Evolutionary conservation across 2,888 invertebrate genomes (phyloP).

Genomic region (Chirona hameri): DNA sequence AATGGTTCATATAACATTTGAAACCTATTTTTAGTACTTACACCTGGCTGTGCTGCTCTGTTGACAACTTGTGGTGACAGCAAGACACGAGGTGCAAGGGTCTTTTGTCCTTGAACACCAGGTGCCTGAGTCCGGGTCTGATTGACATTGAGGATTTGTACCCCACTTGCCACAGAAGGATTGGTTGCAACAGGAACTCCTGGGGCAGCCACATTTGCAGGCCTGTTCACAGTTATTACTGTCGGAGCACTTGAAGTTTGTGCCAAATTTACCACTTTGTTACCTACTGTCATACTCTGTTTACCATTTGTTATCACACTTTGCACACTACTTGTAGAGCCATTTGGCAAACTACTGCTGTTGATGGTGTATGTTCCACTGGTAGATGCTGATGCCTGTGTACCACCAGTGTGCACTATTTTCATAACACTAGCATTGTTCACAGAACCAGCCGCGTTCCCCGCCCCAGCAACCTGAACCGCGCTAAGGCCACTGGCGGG

Average conservation of each 20-base stretch:
- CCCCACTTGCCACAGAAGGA: background rate
- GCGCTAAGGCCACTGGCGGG: background rate
- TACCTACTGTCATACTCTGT: background rate
- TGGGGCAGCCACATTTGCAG: background rate
- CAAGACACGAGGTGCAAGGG: background rate
- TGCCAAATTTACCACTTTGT: background rate
- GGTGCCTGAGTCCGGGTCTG: background rate
- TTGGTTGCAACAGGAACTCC: background rate
- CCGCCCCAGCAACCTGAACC: background rate
- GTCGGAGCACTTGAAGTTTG: background rate
- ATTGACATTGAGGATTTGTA: background rate
- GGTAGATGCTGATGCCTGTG: background rate
- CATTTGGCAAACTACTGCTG: background rate
- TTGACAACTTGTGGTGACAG: conserved; percentile 3
- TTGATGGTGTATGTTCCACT: background rate
- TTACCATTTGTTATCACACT: conserved; percentile 10
- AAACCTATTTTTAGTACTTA: background rate
- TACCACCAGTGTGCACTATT: background rate
- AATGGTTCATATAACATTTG: background rate
- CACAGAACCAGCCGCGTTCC: background rate
- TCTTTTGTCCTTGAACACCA: background rate
- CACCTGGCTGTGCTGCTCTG: conserved; percentile 29
- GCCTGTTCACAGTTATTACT: background rate
- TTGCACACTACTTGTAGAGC: background rate
- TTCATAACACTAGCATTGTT: conserved; percentile 2